Evolutionary conservation across 2,797 vertebrate genomes (phyloP).

Genomic region (Onychomys leucogaster): DNA sequence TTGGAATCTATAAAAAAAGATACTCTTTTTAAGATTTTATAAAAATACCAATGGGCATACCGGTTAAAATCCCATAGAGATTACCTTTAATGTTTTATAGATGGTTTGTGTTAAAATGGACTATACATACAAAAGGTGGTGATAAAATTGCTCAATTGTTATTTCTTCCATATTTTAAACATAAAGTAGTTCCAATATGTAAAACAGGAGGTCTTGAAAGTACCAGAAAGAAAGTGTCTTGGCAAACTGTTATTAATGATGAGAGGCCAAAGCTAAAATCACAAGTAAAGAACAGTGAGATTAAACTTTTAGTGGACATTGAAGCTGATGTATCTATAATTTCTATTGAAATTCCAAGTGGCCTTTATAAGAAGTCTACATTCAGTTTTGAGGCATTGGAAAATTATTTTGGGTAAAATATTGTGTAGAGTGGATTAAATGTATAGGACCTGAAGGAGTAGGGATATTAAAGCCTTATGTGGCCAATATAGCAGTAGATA

Average conservation of each 20-base stretch:
- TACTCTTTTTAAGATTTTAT: not conserved
- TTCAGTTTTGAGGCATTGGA: not conserved
- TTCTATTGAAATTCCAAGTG: not conserved
- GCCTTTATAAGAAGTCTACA: not conserved
- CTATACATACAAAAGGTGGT: not conserved
- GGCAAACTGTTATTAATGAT: not conserved
- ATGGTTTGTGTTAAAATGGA: not conserved
- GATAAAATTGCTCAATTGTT: not conserved
- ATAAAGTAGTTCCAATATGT: not conserved
- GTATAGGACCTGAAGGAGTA: not conserved
- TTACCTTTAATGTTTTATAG: not conserved
- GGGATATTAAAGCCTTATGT: not conserved
- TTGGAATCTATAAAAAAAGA: not conserved
- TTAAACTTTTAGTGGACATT: not conserved
- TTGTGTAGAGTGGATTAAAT: not conserved
- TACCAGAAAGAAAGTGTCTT: not conserved
- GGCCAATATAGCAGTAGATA: not conserved
- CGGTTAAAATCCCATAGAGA: not conserved
- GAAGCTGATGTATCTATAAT: not conserved
- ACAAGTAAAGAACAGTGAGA: not conserved
- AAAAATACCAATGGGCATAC: not conserved
- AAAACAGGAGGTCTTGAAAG: not conserved
- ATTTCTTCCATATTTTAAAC: not conserved
- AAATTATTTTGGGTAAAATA: not conserved
- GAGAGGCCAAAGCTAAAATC: not conserved